Percentiles rank a stretch among this genome's conserved stretches.
Conservation (phyloP, 2,113 vertebrate species). For the Brienomyrus brachyistius region DNA sequence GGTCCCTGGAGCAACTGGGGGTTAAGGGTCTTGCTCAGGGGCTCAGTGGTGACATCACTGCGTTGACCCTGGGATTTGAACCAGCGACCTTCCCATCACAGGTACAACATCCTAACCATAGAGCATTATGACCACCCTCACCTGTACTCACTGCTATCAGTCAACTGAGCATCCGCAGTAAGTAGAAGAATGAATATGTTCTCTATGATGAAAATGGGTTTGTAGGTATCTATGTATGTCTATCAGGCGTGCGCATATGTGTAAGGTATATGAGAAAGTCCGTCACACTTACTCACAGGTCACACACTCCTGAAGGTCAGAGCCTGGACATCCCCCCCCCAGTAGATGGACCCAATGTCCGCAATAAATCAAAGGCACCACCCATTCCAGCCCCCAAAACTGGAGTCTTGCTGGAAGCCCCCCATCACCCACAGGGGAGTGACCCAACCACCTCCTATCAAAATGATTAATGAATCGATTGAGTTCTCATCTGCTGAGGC, state of each 20-base stretch:
- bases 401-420: not conserved
- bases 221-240: not conserved
- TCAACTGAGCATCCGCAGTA: not conserved
- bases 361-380: conserved; percentile 3
- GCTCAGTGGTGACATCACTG: not conserved
- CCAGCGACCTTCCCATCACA: not conserved
- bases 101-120: not conserved
- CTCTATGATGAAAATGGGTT: not conserved
- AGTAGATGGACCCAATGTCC: not conserved
- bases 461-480: conserved; percentile 11
- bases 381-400: not conserved
- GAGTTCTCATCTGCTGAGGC: not conserved
- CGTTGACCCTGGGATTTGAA: not conserved
- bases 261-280: not conserved
- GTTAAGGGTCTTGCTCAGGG: not conserved
- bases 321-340: not conserved
- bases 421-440: not conserved
- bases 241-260: not conserved
- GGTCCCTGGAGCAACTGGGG: not conserved
- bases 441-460: conserved; percentile 5
- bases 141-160: not conserved
- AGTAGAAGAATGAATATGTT: not conserved
- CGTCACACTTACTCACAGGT: not conserved
- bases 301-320: not conserved
- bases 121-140: not conserved